Percentiles rank a stretch among this genome's conserved stretches.
These are phyloP conservation scores for Cyclura pinguis DNA, from an alignment of 2,797 vertebrate species.

Conservation along the genomic window DNA sequence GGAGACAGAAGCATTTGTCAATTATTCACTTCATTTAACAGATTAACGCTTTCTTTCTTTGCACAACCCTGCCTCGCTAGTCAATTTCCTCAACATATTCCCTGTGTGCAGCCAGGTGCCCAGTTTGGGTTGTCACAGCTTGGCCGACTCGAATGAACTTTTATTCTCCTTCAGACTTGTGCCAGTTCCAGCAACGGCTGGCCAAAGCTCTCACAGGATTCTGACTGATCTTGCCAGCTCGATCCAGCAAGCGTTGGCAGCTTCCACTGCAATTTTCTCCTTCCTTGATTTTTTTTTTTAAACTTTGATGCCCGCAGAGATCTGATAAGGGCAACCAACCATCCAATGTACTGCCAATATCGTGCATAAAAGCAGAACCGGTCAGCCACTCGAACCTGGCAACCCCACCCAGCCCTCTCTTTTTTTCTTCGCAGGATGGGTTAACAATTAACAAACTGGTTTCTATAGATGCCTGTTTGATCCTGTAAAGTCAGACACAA, in stretches of 20 bases:
- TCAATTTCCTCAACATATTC: no score
- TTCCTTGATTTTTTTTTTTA: neutral
- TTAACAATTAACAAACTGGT: neutral
- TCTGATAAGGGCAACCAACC: neutral
- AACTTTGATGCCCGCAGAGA: neutral
- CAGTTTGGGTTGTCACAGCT: neutral
- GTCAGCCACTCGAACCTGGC: neutral
- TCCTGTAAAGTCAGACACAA: no score
- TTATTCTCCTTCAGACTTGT: neutral
- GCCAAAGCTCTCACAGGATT: no score
- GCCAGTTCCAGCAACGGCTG: no score
- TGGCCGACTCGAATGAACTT: neutral
- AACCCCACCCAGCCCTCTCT: neutral
- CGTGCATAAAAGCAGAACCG: neutral
- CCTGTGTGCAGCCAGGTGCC: neutral
- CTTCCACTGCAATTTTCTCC: neutral
- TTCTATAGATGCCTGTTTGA: neutral
- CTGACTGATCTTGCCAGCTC: neutral
- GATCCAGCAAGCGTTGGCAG: neutral
- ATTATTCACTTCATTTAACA: neutral
- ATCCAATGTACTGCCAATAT: no score
- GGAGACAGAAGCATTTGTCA: neutral
- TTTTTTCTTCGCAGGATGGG: rapidly evolving
- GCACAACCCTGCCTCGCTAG: no score
- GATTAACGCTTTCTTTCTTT: neutral